A percentile compares a stretch with the other conserved stretches of the same genome.
Conservation (phyloP, 2,113 vertebrate species). For the Sceloporus undulatus region DNA sequence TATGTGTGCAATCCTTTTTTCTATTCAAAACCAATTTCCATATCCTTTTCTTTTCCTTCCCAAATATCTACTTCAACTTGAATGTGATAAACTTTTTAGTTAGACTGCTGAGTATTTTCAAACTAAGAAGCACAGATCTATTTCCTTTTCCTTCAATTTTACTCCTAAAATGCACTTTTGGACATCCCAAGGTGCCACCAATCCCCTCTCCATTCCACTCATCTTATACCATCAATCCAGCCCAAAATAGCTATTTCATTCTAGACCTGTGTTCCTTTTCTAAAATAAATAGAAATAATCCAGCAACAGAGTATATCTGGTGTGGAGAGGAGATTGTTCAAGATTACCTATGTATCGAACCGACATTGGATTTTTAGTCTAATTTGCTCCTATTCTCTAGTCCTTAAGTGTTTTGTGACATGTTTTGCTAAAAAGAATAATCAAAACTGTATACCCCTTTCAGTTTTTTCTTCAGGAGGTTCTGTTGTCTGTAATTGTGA, state of each 20-base stretch:
- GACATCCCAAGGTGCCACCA: neutral
- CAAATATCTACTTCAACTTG: no score
- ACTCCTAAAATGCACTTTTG: neutral
- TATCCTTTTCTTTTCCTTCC: no score
- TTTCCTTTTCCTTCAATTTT: no score
- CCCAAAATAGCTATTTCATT: neutral
- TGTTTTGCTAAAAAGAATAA: neutral
- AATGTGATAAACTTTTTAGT: neutral
- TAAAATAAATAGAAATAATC: neutral
- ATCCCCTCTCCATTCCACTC: no score
- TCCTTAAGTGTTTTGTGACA: neutral
- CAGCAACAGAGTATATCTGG: neutral
- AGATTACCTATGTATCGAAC: neutral
- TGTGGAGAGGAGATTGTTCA: neutral
- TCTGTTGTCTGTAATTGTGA: slow-evolving; percentile 67
- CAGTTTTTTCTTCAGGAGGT: slow-evolving; percentile 81
- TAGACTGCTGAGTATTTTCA: neutral
- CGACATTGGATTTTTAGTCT: neutral
- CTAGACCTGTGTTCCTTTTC: neutral
- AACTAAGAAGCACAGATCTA: neutral
- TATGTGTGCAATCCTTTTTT: neutral
- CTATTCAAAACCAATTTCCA: no score
- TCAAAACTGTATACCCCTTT: slow-evolving; percentile 78
- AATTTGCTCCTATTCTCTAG: neutral
- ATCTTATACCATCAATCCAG: neutral